Percentiles rank a stretch among this genome's conserved stretches.
These are phyloP conservation scores for Ailuropoda melanoleuca DNA, from an alignment of 2,113 vertebrate genomes.

Conservation along the genomic window DNA sequence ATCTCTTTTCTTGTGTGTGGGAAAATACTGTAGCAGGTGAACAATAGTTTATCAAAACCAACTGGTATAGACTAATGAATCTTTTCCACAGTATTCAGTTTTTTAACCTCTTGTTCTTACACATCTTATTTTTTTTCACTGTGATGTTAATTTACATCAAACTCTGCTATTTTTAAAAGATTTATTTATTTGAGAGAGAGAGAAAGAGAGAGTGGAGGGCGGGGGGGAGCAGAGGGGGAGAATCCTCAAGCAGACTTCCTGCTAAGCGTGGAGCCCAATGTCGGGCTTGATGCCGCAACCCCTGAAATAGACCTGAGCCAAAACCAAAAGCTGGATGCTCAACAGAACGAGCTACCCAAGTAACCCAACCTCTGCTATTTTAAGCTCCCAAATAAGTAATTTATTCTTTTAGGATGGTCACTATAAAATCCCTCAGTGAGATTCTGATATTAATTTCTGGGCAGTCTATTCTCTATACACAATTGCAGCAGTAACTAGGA, in stretches of 20 bases:
- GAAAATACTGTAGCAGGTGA: constrained; percentile 78
- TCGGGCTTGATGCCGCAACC: background rate
- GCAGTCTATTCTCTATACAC: constrained; percentile 73
- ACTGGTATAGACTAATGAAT: constrained; percentile 85
- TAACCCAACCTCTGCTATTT: constrained; percentile 46
- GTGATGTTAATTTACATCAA: constrained; percentile 53
- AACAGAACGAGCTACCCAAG: background rate
- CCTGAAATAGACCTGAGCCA: background rate
- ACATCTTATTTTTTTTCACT: constrained; percentile 80
- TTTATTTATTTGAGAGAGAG: background rate
- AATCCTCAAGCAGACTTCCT: background rate
- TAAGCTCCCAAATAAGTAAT: constrained; percentile 41
- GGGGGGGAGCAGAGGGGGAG: background rate
- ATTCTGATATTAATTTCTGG: constrained; percentile 57
- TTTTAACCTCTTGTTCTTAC: constrained; percentile 81
- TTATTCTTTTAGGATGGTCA: constrained; percentile 50
- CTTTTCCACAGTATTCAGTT: constrained; percentile 82
- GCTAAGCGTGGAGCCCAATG: background rate
- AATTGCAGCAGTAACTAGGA: constrained; percentile 20
- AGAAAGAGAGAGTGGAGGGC: background rate
- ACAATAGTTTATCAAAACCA: constrained; percentile 76
- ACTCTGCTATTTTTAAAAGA: constrained; percentile 54
- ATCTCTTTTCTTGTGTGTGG: constrained; percentile 55
- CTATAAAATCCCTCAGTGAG: constrained; percentile 32
- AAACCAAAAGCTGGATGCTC: background rate